Conservation (phyloP, 2,888 invertebrate species). For the Archips xylosteana region DNA sequence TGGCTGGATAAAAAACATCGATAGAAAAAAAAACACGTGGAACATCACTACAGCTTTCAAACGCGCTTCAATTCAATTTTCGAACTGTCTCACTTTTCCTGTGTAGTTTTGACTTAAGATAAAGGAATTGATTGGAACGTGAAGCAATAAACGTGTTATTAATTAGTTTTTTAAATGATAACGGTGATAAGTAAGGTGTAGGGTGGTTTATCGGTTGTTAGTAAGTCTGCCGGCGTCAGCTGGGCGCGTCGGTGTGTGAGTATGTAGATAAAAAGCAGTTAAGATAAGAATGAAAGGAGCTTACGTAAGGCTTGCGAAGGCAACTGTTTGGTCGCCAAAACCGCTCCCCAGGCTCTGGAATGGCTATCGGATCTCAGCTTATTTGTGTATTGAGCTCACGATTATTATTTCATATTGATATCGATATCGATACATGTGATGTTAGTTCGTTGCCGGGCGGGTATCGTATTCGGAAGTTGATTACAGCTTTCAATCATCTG, state of each 20-base stretch:
- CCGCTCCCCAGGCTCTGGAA: constrained; percentile 45
- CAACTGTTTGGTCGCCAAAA: constrained; percentile 55
- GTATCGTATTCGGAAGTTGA: constrained; percentile 13
- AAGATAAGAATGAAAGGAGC: constrained; percentile 62
- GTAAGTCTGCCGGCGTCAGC: constrained; percentile 48
- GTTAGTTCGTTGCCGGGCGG: constrained; percentile 1
- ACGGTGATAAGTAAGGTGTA: constrained; percentile 55
- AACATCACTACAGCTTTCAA: constrained; percentile 51
- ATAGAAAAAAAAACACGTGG: constrained; percentile 50
- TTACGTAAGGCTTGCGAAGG: constrained; percentile 77
- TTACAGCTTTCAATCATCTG: constrained; percentile 21
- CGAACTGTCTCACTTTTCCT: constrained; percentile 27
- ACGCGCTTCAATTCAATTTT: constrained; percentile 62
- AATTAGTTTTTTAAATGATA: constrained; percentile 60
- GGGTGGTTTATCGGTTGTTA: constrained; percentile 69
- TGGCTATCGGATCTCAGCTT: constrained; percentile 29
- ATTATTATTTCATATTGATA: constrained; percentile 21
- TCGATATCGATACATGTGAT: background rate
- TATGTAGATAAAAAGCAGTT: constrained; percentile 67
- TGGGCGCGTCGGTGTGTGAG: constrained; percentile 62
- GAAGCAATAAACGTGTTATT: constrained; percentile 76
- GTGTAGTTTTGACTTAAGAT: constrained; percentile 46
- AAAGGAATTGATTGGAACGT: constrained; percentile 64
- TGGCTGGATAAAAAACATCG: constrained; percentile 67
- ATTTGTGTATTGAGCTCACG: constrained; percentile 24